Evolutionary conservation across 2,797 vertebrate genomes (phyloP), one percentile per base, ranked within the genome.

Genomic region (Bryconaethiops microstoma): DNA sequence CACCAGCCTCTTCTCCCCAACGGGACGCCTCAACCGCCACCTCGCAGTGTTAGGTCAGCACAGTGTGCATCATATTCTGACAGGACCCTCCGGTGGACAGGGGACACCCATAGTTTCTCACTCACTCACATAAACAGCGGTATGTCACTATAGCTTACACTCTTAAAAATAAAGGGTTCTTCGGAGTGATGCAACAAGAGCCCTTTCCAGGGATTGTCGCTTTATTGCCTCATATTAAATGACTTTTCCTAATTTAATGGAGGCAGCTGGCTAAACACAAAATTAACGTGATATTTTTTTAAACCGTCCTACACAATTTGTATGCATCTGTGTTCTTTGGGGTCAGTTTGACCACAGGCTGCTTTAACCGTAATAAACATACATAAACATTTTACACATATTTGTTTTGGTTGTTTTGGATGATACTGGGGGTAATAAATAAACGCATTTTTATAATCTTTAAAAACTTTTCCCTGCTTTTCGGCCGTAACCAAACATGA

Each of bases 1-100:
- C 50, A 76, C 23, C 72, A 71, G 29, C 57, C 79, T 67, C 50
- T 63, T n/a, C 76, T 48, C 4, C 45, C 74, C 68, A 29, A 52
- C 57, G 54, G 77, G 54, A 76, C 45, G 63, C 50, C 50, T 69
- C 48, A 71, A 21, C 63, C 59, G 19, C 25, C 50, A 55, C 70
- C 71, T 67, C 50, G 45, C 14, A 83, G 71, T 84, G 83, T 78
- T 79, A 6, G 76, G 77, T 90, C 83, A 90, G 80, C 82, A 75
- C 82, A 52, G 13, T 55, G 9, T 59, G 81, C 74, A 79, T 86
- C 83, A 87, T 82, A 84, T 23, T 82, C 79, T 86, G 78, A 83
- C 55, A 76, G 68, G 72, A 82, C 68, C 35, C n/a, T n/a, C n/a
- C 29, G 63, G 77, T 68, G 69, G 74, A 77, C 16, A n/a, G 13